Evolutionary conservation across 2,113 vertebrate genomes (phyloP), one percentile per base, ranked within the genome.

Genomic region (Argyrosomus japonicus): DNA sequence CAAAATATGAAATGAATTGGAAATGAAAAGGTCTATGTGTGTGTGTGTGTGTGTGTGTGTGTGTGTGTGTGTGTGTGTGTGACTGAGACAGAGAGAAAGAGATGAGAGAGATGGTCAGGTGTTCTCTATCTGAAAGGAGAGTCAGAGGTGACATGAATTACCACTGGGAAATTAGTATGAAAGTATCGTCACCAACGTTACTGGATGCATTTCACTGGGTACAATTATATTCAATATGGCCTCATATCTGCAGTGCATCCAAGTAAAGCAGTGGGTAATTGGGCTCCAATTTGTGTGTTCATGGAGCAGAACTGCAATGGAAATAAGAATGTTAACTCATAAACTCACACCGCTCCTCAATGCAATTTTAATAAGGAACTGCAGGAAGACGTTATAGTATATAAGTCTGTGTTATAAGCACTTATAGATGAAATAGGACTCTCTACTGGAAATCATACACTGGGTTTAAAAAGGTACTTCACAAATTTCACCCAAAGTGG

Each of bases 201-300:
- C 89, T 89, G 89, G 90, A 92, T 92, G 83, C 89, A 91, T 91
- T 92, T 91, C 88, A 89, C 82, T 89, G 89, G 53, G 40, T 87
- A 89, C 88, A 94, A 94, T 93, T 92, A 93, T 89, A 90, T 84
- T 88, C 87, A 89, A 90, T 91, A 92, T 90, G 87, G 88, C 87
- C 87, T 90, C 76, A 79, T 92, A 92, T 93, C 84, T 91, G 87
- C 87, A 75, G 89, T 76, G 91, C 90, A 91, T 90, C 91, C 90
- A 94, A 93, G 90, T 88, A 93, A 91, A 92, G 89, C 90, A 86
- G 48, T 29, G 79, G 74, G 90, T 94, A 94, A 94, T 94, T 94
- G 93, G 90, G 85, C 92, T 89, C 90, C 92, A 94, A 93, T 93
- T 93, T 92, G 87, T 91, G 91, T 91, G 92, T 88, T 93, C 91